Conservation (phyloP, 2,797 vertebrate genomes). For the Falco berigora region DNA sequence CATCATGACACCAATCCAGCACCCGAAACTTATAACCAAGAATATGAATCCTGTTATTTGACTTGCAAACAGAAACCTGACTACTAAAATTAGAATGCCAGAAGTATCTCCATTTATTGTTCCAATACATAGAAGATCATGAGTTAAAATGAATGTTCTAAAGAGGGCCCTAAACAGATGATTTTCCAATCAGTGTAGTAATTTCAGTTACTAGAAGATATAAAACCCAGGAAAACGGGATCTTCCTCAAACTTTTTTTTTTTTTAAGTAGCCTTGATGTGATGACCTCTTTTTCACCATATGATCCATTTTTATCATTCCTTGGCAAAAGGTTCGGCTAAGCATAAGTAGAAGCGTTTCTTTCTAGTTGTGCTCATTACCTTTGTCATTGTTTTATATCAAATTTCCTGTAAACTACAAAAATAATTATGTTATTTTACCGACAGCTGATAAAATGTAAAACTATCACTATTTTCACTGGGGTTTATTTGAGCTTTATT, state of each 20-base stretch:
- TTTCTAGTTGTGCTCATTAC: rapidly evolving
- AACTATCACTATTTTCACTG: neutral
- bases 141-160: neutral
- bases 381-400: neutral
- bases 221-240: neutral
- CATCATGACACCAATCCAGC: neutral
- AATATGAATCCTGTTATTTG: neutral
- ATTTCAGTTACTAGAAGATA: neutral
- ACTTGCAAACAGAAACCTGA: neutral
- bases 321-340: neutral
- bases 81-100: neutral
- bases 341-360: neutral
- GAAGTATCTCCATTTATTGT: neutral
- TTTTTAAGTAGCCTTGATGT: neutral
- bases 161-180: neutral
- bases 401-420: neutral
- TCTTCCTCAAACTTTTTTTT: neutral
- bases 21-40: neutral
- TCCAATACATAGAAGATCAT: neutral
- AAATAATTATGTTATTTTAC: neutral
- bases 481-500: neutral
- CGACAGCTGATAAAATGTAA: neutral
- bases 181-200: neutral
- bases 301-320: neutral
- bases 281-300: neutral